Evolutionary conservation across 1,140 invertebrate species (phyloP), one percentile per base, ranked within the genome.

Genomic region (Camponotus floridanus): DNA sequence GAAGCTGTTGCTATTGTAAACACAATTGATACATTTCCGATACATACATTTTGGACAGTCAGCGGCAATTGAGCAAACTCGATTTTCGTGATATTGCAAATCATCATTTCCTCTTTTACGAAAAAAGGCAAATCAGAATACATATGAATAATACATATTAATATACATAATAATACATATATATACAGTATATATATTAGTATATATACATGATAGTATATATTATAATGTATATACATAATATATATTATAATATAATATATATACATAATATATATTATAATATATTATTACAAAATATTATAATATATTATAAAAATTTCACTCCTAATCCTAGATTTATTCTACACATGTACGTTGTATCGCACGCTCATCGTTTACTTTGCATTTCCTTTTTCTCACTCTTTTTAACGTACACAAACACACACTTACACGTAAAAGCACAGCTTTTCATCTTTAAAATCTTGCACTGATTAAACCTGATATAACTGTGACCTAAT

Each of bases 21-120:
- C 62, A 13, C 45, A 65, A 51, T 78, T 33, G 39, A 79, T 64
- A 39, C 45, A 21, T 39, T 39, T 26, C 42, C 18, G 42, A 8
- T 51, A 26, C 26, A 26, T 26, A 26, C 26, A 26, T 79, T 26
- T 36, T 18, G 13, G 9, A 79, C 45, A 13, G n/a, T 80, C 55
- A 74, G 55, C 74, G 68, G 61, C 68, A 48, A 36, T 83, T 83
- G 79, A 83, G 79, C 79, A 83, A 83, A 83, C 68, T 61, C 39
- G 79, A 61, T 59, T 13, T 64, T 73, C 15, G 15, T 45, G 55
- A 39, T 55, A 57, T 21, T 71, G 67, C 39, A 83, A 83, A 83
- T 57, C 11, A 83, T 57, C 11, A 61, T 61, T 48, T 55, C 26
- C 26, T 21, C 26, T 70, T 33, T 39, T 68, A 26, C 51, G 31